Base-by-base conservation (phyloP, 2,797 vertebrate genomes). In the Pangasius macronema region DNA sequence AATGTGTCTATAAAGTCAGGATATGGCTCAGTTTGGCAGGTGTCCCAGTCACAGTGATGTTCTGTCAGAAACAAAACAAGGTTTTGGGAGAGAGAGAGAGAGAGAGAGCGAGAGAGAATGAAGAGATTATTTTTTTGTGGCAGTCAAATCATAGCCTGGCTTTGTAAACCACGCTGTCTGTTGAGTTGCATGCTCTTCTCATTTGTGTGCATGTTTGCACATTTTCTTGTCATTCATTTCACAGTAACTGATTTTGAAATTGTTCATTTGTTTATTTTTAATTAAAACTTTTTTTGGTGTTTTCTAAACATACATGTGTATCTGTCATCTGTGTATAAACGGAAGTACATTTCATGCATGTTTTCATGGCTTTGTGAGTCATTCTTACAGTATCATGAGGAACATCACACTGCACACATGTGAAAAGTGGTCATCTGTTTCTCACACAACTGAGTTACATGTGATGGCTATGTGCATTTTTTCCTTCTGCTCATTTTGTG, bases 101-200 rank as follows among this genome's bases (percentile, higher is more conserved):
- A 18, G 33, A 8, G 30, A 36, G n/a, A 70, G 30, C 10, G 68
- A 42, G 18, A 36, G 68, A 24, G 36, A 46, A 11, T 1, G 70
- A 49, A 14, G 14, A 14, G 9, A 27, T 46, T 20, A 51, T 46
- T 75, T 75, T 75, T 46, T 24, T 80, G 24, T 33, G 24, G 83
- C 46, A 33, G 22, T 87, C 30, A 39, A 68, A 76, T 68, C 39
- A 81, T 77, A 27, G 49, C 61, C 70, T 20, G 24, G 61, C 14
- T 87, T 77, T 39, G 30, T 72, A 84, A 27, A 61, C 22, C 55
- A 81, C 13, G 30, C 51, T 73, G 89, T 91, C 70, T 82, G 90
- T 92, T 94, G 94, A 95, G 91, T 95, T 95, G 94, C 95, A 96
- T 95, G 95, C 93, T 95, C 94, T 83, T 89, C 65, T 80, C 63